Evolutionary conservation across 2,113 vertebrate genomes (phyloP).

Genomic region (Boleophthalmus pectinirostris): DNA sequence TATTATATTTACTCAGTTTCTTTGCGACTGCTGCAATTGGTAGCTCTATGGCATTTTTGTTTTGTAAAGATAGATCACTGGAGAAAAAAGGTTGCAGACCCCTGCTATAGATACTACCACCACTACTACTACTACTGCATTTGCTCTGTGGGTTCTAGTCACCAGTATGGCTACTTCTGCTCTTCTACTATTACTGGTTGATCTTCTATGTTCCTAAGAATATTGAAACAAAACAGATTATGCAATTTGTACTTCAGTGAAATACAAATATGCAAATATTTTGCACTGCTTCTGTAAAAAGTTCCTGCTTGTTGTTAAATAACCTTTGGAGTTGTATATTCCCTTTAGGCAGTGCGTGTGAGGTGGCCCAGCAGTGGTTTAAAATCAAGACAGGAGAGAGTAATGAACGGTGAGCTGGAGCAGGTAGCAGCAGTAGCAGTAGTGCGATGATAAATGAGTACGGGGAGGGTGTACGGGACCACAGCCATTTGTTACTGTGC

Average conservation of each 20-base stretch:
- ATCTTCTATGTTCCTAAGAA: not conserved
- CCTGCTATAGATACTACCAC: no score
- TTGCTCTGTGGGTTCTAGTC: no score
- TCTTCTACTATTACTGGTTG: not conserved
- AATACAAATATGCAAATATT: not conserved
- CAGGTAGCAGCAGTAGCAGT: conserved; percentile 36
- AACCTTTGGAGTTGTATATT: conserved; percentile 30
- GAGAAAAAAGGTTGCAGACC: no score
- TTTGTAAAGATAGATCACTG: no score
- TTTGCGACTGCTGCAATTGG: no score
- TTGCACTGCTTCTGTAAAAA: not conserved
- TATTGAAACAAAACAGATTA: not conserved
- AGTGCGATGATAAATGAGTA: conserved; percentile 71
- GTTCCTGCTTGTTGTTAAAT: conserved; percentile 22
- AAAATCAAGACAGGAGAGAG: conserved; percentile 32
- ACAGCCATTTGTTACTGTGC: conserved; percentile 67
- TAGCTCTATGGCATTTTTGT: no score
- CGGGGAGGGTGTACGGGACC: conserved; percentile 56
- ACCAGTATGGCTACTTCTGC: not conserved
- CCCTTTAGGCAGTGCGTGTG: conserved; percentile 3
- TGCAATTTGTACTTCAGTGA: not conserved
- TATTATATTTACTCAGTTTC: no score
- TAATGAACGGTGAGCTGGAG: conserved; percentile 58
- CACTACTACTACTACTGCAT: no score
- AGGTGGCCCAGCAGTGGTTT: conserved; percentile 16